A percentile compares a stretch with the other conserved stretches of the same genome.
Evolutionary conservation across 2,888 invertebrate species (phyloP).

Genomic region (Conops quadrifasciatus): DNA sequence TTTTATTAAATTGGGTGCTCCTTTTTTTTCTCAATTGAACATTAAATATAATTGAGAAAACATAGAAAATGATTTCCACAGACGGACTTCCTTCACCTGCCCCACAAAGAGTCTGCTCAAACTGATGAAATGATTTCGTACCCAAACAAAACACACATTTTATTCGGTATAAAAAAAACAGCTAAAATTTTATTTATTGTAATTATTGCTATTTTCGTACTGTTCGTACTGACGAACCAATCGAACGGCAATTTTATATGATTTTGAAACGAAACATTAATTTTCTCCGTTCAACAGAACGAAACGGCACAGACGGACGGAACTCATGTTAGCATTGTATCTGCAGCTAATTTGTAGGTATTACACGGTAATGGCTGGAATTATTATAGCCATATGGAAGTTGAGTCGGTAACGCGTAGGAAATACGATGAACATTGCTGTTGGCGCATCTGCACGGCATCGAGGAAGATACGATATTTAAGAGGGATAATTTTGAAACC

Average conservation of each 20-base stretch:
- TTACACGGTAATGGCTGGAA: neutral
- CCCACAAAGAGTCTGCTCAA: no score
- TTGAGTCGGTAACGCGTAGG: no score
- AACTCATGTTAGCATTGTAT: neutral
- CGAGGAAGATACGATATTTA: no score
- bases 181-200: no score
- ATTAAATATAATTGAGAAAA: constrained; percentile 7
- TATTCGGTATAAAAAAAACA: no score
- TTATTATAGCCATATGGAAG: no score
- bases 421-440: neutral
- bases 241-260: neutral
- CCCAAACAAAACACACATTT: no score
- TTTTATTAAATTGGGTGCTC: neutral
- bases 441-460: neutral
- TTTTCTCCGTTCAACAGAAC: neutral
- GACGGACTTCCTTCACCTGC: no score
- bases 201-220: no score
- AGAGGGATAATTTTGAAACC: no score
- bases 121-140: no score
- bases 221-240: no score
- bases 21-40: neutral
- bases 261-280: neutral
- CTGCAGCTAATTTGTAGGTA: neutral
- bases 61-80: neutral
- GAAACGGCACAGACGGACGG: neutral